A percentile compares a stretch with the other conserved stretches of the same genome.
phyloP scores from a whole-genome alignment of 2,113 vertebrate species.

The Nanorana parkeri region DNA sequence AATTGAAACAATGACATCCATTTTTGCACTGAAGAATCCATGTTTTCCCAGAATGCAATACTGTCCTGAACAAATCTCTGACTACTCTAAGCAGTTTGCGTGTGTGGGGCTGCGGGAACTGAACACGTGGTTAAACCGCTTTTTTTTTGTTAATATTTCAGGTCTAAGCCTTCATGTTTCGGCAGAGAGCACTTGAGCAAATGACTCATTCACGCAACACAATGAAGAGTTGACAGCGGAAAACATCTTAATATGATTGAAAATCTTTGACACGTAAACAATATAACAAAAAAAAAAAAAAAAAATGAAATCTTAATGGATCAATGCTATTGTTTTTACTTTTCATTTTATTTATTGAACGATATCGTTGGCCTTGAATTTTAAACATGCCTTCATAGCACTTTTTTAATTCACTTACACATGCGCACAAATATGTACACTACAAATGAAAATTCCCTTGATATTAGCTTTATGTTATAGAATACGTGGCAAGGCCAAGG shows the following conservation, averaged over 20 bases:
- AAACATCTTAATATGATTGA: too few species aligned
- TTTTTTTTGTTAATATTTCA: conserved; percentile 2
- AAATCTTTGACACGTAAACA: too few species aligned
- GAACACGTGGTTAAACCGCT: neutral
- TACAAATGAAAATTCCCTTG: neutral
- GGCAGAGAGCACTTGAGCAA: neutral
- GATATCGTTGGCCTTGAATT: neutral
- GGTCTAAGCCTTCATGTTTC: neutral
- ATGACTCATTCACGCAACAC: neutral
- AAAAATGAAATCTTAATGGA: neutral
- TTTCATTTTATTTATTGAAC: conserved; percentile 15
- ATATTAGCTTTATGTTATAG: neutral
- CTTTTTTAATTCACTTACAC: conserved; percentile 14
- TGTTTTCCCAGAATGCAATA: conserved; percentile 17
- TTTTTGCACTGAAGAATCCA: conserved; percentile 12
- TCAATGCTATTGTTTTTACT: neutral
- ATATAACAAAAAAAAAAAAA: too few species aligned
- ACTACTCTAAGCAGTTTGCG: neutral
- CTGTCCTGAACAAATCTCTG: neutral
- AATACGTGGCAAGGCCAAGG: neutral
- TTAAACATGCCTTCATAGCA: conserved; percentile 10
- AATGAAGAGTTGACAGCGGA: too few species aligned
- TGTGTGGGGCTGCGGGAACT: neutral
- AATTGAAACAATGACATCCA: neutral
- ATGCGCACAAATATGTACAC: conserved; percentile 23